These are phyloP conservation scores for Sycon ciliatum DNA, from an alignment of 37 sponge, comb jelly and placozoan genomes.

Conservation along the genomic window DNA sequence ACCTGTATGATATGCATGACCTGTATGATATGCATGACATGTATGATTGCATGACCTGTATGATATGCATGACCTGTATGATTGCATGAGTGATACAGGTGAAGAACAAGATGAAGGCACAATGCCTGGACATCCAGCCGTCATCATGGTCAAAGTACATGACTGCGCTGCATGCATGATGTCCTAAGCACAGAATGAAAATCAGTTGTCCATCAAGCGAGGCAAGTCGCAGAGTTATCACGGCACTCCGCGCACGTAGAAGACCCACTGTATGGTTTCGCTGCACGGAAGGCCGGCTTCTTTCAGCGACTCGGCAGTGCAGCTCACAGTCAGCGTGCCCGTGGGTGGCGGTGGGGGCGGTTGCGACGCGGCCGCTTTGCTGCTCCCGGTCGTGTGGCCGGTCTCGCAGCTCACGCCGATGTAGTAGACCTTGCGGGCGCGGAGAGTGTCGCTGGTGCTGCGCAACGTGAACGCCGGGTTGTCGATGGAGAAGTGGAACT, in stretches of 20 bases:
- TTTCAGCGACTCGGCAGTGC: constrained; percentile 28
- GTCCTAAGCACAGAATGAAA: too few relatives aligned
- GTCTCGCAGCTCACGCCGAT: constrained; percentile 69
- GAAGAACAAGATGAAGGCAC: neutral
- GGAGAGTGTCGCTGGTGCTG: constrained; percentile 60
- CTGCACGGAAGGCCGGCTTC: constrained; percentile 15
- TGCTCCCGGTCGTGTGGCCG: neutral
- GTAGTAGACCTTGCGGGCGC: constrained; percentile 72
- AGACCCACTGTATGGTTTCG: constrained; percentile 66
- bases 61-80: too few relatives aligned
- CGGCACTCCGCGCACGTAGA: constrained; percentile 85
- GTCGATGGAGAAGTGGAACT: constrained; percentile 69
- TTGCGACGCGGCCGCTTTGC: constrained; percentile 46
- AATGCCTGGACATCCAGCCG: too few relatives aligned
- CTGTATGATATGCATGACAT: too few relatives aligned
- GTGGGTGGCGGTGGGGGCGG: constrained; percentile 40
- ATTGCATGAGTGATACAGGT: too few relatives aligned
- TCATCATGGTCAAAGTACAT: too few relatives aligned
- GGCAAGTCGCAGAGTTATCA: too few relatives aligned
- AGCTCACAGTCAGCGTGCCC: constrained; percentile 71
- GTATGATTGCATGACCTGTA: too few relatives aligned
- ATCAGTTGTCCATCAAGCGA: too few relatives aligned
- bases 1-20: too few relatives aligned
- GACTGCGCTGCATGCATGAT: too few relatives aligned
- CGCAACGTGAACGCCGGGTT: constrained; percentile 78